These are phyloP conservation scores for Spodoptera frugiperda DNA, from an alignment of 1,140 invertebrate genomes.

Conservation along the genomic window DNA sequence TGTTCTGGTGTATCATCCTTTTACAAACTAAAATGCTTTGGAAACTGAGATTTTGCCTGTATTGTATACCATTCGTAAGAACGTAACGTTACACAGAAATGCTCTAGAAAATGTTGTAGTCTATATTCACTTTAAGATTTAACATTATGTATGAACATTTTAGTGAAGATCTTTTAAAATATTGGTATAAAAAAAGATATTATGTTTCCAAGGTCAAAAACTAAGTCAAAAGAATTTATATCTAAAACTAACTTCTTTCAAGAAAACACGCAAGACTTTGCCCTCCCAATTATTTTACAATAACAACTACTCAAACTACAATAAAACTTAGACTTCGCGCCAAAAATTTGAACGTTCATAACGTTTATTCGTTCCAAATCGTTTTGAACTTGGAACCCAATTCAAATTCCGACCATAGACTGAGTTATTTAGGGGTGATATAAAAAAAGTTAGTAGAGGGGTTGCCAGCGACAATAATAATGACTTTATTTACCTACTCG, in stretches of 20 bases:
- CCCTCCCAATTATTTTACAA: neutral
- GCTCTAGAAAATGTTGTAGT: too few relatives aligned
- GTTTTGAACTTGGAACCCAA: neutral
- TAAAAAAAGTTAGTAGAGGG: constrained; percentile 1
- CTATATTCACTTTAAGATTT: too few relatives aligned
- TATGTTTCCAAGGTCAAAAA: too few relatives aligned
- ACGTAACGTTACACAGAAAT: too few relatives aligned
- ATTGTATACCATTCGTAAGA: too few relatives aligned
- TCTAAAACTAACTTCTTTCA: neutral
- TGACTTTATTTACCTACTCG: constrained; percentile 36
- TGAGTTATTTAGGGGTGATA: constrained; percentile 1
- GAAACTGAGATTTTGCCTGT: too few relatives aligned
- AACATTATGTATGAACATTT: too few relatives aligned
- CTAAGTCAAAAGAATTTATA: too few relatives aligned
- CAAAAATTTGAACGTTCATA: neutral
- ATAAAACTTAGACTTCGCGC: constrained; percentile 3
- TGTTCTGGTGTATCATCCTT: too few relatives aligned
- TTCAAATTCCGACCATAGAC: constrained; percentile 5
- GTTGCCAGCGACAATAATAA: constrained; percentile 24
- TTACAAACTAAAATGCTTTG: too few relatives aligned
- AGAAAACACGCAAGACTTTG: neutral
- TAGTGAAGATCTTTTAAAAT: too few relatives aligned
- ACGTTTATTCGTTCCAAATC: constrained; percentile 5
- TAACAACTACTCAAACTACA: neutral
- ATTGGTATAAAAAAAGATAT: too few relatives aligned